phyloP scores from a whole-genome alignment of 2,888 invertebrate genomes.

The Agelastica alni region DNA sequence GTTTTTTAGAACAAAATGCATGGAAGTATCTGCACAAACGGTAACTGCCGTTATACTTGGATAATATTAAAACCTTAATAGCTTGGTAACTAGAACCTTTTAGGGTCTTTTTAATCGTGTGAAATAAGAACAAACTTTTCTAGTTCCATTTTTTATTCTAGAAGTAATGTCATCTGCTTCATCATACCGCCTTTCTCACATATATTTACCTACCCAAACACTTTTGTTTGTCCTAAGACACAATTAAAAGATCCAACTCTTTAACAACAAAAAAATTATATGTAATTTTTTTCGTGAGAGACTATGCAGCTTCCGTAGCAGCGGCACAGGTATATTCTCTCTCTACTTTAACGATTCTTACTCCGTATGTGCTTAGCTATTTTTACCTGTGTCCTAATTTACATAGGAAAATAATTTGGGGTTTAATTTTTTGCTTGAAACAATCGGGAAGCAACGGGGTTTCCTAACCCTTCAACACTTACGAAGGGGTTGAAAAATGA shows the following conservation, averaged over 20 bases:
- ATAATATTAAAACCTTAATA: too few relatives aligned
- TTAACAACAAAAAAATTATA: constrained; percentile 23
- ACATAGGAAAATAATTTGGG: constrained; percentile 47
- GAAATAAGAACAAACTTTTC: too few relatives aligned
- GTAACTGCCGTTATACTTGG: too few relatives aligned
- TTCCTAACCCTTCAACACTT: constrained; percentile 33
- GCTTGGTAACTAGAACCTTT: too few relatives aligned
- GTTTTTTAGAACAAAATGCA: too few relatives aligned
- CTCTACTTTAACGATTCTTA: constrained; percentile 21
- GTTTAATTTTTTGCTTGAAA: constrained; percentile 53
- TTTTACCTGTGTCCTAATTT: constrained; percentile 48
- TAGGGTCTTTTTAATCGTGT: too few relatives aligned
- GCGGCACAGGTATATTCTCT: constrained; percentile 35
- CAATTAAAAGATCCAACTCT: constrained; percentile 25
- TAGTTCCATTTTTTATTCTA: too few relatives aligned
- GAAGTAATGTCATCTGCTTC: too few relatives aligned
- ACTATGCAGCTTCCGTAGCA: constrained; percentile 31
- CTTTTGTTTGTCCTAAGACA: constrained; percentile 25
- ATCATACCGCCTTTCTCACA: constrained; percentile 30
- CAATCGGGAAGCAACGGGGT: constrained; percentile 43
- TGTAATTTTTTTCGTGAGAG: constrained; percentile 39
- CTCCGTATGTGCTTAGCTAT: constrained; percentile 29
- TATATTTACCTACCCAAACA: constrained; percentile 27
- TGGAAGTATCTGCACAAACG: too few relatives aligned
- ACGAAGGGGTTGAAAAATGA: constrained; percentile 44